Base-by-base conservation (phyloP, 1,140 invertebrate species). In the Lordiphosa mommai region DNA sequence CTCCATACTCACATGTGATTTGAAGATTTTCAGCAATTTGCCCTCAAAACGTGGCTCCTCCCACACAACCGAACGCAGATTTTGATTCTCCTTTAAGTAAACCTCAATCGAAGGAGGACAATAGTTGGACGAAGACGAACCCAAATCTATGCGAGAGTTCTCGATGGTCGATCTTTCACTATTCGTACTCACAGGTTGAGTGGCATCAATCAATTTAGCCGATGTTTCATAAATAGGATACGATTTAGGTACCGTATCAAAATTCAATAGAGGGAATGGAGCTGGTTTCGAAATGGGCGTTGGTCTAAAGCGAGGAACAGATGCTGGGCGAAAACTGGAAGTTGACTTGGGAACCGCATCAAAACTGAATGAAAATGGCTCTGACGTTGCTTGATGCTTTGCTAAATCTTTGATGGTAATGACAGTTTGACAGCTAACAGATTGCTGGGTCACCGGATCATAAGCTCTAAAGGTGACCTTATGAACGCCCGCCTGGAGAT, bases 71-170 rank as follows among this genome's bases (percentile, higher is more conserved):
- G 90, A 88, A 17, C 91, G 89, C 36, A 90, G 90, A 0, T 82
- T 86, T 76, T 93, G 91, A 8, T 92, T 91, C 17, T 89, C 88
- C 43, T 88, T 88, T 33, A 94, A 70, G 6, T 89, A 73, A 3
- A 93, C 91, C 44, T 92, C 91, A 66, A 94, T 92, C 1, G 93
- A 92, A 32, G 90, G 88, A 0, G 94, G 93, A 74, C 94, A 95
- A 52, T 89, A 90, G 20, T 60, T 65, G 7, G 56, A 17, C 0
- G 32, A 33, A 13, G 72, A 66, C 3, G 73, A 50, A 6, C 73
- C 73, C 16, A 79, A 48, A 13, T 80, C 59, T 1, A 80, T 53
- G 1, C 73, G 23, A 1, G 29, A 44, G n/a, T n/a, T n/a, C n/a
- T n/a, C n/a, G n/a, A n/a, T n/a, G n/a, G n/a, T n/a, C n/a, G n/a